Conservation (phyloP, 2,888 invertebrate species). For the Ophion costatus region DNA sequence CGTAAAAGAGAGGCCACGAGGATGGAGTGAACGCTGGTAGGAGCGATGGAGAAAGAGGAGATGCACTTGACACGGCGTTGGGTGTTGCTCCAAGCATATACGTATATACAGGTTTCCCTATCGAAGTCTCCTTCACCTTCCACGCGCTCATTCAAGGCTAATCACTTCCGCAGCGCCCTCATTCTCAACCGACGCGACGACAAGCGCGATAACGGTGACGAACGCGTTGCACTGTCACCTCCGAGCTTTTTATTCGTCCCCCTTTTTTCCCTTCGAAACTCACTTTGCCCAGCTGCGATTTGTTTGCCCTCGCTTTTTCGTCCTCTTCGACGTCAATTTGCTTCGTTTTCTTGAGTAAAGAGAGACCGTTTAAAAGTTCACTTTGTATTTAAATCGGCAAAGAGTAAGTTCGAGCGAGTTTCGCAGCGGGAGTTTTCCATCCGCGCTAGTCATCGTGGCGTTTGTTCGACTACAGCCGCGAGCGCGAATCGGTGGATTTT, state of each 20-base stretch:
- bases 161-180: conserved; percentile 63
- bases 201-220: conserved; percentile 4
- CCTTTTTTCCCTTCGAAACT: neutral
- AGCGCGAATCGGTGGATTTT: neutral
- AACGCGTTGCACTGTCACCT: neutral
- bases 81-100: neutral
- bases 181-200: conserved; percentile 56
- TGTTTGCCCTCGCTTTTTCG: neutral
- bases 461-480: conserved; percentile 10
- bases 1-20: conserved; percentile 1
- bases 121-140: conserved; percentile 37
- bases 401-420: neutral
- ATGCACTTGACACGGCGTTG: conserved; percentile 74
- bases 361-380: neutral
- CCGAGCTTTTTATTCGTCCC: neutral
- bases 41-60: conserved; percentile 28
- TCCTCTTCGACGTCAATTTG: neutral
- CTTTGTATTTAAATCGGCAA: neutral
- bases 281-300: conserved; percentile 1
- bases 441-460: neutral
- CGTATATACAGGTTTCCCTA: neutral
- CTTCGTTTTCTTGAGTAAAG: neutral
- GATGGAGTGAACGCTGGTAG: conserved; percentile 52
- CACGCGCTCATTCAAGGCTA: conserved; percentile 34
- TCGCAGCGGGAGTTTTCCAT: neutral